Evolutionary conservation across 2,113 vertebrate genomes (phyloP), one percentile per base, ranked within the genome.

Genomic region (Ceratotherium simum): DNA sequence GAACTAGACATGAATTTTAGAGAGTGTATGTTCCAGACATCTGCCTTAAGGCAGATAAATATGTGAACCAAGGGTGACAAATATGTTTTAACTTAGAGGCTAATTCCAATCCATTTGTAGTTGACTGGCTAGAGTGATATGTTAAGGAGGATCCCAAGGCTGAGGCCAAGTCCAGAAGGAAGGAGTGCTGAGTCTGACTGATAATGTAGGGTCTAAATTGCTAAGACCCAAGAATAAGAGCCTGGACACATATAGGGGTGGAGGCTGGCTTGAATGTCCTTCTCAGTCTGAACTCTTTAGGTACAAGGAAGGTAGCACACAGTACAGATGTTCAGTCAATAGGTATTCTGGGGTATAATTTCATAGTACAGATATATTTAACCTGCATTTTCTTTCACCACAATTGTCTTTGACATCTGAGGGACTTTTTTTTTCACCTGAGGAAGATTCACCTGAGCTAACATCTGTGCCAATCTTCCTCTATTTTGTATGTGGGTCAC

Each of bases 21-120:
- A 95, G 0, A 69, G 70, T 29, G 16, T 93, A 25, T 90, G 48
- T 91, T 95, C 56, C 85, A 97, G 76, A 65, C 3, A 10, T 5
- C 85, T 91, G 84, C 62, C 65, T 91, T 42, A 87, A 91, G 80
- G 92, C 29, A 92, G 91, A 87, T 84, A 96, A 90, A 89, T 89
- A 96, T 85, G n/a, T 91, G 54, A 97, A 94, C 20, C 48, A 70
- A 62, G 56, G 33, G 92, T 93, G 79, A 92, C 73, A 92, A 95
- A 79, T n/a, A 64, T 48, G 54, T n/a, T 84, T 92, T 83, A 87
- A 87, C 33, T 75, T 60, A 67, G 54, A 84, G 31, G 67, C 62
- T 76, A 81, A 14, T 87, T 92, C 18, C 51, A 69, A 73, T 60
- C 56, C 56, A 58, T 54, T 62, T 84, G 17, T 23, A 75, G 62